These are phyloP conservation scores for Schizopygopsis pylzovi DNA, from an alignment of 2,797 vertebrate genomes.

Conservation along the genomic window DNA sequence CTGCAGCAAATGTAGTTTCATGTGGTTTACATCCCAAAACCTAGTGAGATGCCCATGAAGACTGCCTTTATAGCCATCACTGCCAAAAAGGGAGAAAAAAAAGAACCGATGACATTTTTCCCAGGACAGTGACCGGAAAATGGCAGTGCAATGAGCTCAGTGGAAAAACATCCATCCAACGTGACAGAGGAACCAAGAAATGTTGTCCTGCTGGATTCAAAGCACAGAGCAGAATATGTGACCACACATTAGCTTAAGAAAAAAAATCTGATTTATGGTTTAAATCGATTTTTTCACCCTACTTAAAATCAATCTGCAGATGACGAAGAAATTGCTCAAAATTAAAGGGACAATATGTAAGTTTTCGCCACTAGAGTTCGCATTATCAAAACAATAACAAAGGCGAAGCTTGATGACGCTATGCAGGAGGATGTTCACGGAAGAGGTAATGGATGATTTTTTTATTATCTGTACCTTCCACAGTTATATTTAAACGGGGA, in stretches of 20 bases:
- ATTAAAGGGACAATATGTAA: no score
- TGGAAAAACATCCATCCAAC: not conserved
- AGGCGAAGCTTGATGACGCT: no score
- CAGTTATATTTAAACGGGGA: no score
- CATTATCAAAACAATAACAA: no score
- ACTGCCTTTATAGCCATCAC: not conserved
- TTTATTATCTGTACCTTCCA: no score
- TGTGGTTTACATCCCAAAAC: not conserved
- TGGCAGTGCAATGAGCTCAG: constrained; percentile 8
- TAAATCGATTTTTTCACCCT: no score
- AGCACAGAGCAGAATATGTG: not conserved
- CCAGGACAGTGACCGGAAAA: not conserved
- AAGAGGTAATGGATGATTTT: no score
- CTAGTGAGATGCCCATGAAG: not conserved
- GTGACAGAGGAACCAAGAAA: not conserved
- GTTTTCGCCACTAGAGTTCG: no score
- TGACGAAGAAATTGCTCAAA: no score
- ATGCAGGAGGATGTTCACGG: no score
- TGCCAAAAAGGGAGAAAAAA: not conserved
- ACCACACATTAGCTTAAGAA: not conserved
- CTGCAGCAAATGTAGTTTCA: not conserved
- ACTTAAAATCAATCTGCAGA: no score
- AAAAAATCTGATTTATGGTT: no score
- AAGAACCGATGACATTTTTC: not conserved
- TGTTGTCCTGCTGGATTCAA: not conserved